Evolutionary conservation across 2,888 invertebrate species (phyloP), one percentile per base, ranked within the genome.

Genomic region (Drosophila tripunctata): DNA sequence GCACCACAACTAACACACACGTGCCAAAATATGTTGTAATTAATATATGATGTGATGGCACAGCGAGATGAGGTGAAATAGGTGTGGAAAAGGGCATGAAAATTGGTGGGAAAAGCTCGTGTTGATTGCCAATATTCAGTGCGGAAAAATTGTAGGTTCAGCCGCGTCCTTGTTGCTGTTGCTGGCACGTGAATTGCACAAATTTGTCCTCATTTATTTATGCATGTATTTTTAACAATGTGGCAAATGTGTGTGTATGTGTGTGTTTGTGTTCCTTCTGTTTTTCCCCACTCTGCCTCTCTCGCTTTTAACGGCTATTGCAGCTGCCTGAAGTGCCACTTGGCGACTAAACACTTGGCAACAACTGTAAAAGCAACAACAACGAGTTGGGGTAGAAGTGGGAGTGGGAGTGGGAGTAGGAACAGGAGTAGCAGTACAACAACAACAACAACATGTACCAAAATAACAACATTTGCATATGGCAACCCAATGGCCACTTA

Each of bases 211-310:
- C 62, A 62, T 62, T 70, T 66, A 70, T 67, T 51, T 62, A 51
- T 63, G 51, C 47, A 57, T 61, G 67, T 70, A 57, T 54, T 80
- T 79, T 69, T 65, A 80, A 77, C 84, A 77, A 75, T 75, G 69
- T 69, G 68, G 66, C 75, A 69, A 76, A 57, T 63, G 76, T 51
- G 40, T 48, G 19, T 7, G 36, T 56, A n/a, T n/a, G n/a, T n/a
- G n/a, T n/a, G n/a, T n/a, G n/a, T n/a, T n/a, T n/a, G n/a, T n/a
- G n/a, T n/a, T n/a, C n/a, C n/a, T n/a, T n/a, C n/a, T n/a, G n/a
- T n/a, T n/a, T n/a, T n/a, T n/a, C n/a, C n/a, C n/a, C n/a, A n/a
- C n/a, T n/a, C n/a, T n/a, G n/a, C n/a, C n/a, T n/a, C n/a, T n/a
- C n/a, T n/a, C n/a, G n/a, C 41, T 47, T 64, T 69, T 31, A 14